Percentiles rank a stretch among this genome's conserved stretches.
phyloP scores from a whole-genome alignment of 2,888 invertebrate genomes.

The Gastrophysa polygoni region DNA sequence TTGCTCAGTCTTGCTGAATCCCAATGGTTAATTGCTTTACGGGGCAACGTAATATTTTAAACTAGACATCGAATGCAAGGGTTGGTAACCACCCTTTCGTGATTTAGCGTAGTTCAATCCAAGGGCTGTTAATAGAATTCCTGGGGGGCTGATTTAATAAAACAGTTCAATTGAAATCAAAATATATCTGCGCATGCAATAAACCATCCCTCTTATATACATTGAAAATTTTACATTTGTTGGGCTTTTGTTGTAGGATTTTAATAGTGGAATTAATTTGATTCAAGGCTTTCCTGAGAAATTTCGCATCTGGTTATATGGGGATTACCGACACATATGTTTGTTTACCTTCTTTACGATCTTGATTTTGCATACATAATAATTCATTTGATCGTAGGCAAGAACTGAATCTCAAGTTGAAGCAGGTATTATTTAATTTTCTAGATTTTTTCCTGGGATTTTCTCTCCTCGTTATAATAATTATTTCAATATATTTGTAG shows the following conservation, averaged over 20 bases:
- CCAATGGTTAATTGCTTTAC: constrained; percentile 27
- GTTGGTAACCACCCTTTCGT: constrained; percentile 43
- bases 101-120: constrained; percentile 30
- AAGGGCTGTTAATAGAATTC: constrained; percentile 55
- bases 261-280: constrained; percentile 31
- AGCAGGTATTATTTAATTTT: not conserved
- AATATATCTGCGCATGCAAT: constrained; percentile 51
- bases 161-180: constrained; percentile 59
- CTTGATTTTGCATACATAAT: not conserved
- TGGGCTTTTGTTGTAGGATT: constrained; percentile 37
- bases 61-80: constrained; percentile 23
- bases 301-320: not conserved
- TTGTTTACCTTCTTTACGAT: not conserved
- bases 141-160: constrained; percentile 56
- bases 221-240: constrained; percentile 42
- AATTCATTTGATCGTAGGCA: not conserved
- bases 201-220: constrained; percentile 47
- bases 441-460: too few relatives aligned
- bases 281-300: constrained; percentile 13
- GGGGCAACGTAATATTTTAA: constrained; percentile 16
- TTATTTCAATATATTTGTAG: too few relatives aligned
- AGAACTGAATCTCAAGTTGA: not conserved
- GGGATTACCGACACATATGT: not conserved
- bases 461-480: too few relatives aligned
- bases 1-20: too few relatives aligned